phyloP scores from a whole-genome alignment of 2,888 invertebrate species.

The Drosophila rellima region DNA sequence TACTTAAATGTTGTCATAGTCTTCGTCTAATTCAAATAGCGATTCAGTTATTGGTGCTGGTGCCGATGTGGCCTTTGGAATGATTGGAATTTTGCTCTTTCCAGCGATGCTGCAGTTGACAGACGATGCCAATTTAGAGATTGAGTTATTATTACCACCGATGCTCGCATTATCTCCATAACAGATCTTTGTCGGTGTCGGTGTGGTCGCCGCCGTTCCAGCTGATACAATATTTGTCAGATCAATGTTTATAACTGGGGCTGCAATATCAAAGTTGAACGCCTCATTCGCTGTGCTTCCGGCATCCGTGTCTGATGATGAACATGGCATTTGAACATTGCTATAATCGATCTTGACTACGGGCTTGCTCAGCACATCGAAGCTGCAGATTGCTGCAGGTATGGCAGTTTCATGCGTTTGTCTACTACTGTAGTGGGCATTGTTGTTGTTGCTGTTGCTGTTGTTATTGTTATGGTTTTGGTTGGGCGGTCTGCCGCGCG shows the following conservation, averaged over 20 bases:
- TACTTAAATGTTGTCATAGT: constrained; percentile 86
- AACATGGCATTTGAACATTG: constrained; percentile 73
- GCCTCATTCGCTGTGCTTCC: constrained; percentile 39
- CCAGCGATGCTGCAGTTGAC: constrained; percentile 60
- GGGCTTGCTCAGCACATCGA: constrained; percentile 83
- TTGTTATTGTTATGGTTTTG: constrained; percentile 26
- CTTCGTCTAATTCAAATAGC: constrained; percentile 85
- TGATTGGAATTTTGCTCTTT: constrained; percentile 63
- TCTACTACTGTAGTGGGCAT: constrained; percentile 61
- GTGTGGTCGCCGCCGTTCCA: constrained; percentile 37
- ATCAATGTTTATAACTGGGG: constrained; percentile 85
- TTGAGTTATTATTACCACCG: constrained; percentile 55
- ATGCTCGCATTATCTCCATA: constrained; percentile 54
- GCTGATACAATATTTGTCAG: constrained; percentile 83
- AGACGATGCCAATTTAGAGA: constrained; percentile 52
- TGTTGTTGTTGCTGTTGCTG: constrained; percentile 37
- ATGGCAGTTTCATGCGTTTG: constrained; percentile 76
- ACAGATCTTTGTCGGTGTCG: constrained; percentile 60
- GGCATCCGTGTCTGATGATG: constrained; percentile 22
- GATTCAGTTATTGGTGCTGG: constrained; percentile 67
- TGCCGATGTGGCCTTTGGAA: constrained; percentile 66
- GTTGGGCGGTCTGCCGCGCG: constrained; percentile 60
- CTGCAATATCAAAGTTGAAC: constrained; percentile 70
- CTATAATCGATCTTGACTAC: constrained; percentile 86
- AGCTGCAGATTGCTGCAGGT: constrained; percentile 84